phyloP scores from a whole-genome alignment of 2,113 vertebrate genomes.

The Chamaetylas fuelleborni region DNA sequence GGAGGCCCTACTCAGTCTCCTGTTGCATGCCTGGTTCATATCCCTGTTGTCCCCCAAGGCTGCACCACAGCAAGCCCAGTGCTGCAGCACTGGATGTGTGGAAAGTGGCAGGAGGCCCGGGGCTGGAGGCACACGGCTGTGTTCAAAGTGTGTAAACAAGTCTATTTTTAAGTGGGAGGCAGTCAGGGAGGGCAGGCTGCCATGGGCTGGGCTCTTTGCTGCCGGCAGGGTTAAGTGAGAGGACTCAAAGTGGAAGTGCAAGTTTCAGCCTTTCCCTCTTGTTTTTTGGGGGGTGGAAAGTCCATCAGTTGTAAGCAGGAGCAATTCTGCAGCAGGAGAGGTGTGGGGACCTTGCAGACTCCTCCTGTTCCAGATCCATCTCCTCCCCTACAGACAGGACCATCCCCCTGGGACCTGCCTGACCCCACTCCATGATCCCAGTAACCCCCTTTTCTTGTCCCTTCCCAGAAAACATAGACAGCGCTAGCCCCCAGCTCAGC shows the following conservation, averaged over 20 bases:
- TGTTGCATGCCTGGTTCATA: neutral
- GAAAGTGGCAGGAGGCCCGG: neutral
- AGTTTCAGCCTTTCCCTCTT: neutral
- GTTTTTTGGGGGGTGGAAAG: neutral
- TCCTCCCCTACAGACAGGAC: neutral
- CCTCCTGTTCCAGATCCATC: neutral
- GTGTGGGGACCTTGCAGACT: neutral
- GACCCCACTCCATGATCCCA: neutral
- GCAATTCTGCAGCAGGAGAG: neutral
- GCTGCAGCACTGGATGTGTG: neutral
- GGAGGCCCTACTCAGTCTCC: neutral
- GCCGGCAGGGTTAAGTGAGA: neutral
- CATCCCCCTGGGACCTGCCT: rapidly evolving
- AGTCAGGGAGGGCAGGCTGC: neutral
- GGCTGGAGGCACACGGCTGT: neutral
- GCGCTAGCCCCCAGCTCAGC: neutral
- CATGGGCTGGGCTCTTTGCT: neutral
- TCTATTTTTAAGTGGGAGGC: slow-evolving; percentile 59
- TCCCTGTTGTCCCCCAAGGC: rapidly evolving
- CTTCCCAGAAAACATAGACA: neutral
- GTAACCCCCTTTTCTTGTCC: neutral
- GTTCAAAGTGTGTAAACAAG: neutral
- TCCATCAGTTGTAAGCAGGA: neutral
- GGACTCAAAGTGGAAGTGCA: neutral
- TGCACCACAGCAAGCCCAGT: neutral